These are phyloP conservation scores for Hafferia zeledoni DNA, from an alignment of 2,797 vertebrate genomes.

Conservation along the genomic window DNA sequence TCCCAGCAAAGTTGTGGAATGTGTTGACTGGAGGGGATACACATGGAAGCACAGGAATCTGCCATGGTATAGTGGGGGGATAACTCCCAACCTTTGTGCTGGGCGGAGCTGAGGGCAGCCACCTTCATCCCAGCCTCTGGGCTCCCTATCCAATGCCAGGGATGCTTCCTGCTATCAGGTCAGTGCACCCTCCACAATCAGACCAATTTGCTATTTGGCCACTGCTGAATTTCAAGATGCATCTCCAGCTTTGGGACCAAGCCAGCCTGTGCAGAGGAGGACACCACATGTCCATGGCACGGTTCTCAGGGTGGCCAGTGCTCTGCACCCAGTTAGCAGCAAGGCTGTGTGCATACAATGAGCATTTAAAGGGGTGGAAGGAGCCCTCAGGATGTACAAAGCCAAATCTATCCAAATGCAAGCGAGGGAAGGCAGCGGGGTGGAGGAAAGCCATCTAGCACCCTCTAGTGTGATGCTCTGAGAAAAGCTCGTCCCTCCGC, in stretches of 20 bases:
- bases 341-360: neutral
- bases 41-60: neutral
- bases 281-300: fast-evolving
- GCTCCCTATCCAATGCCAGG: neutral
- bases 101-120: fast-evolving
- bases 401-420: neutral
- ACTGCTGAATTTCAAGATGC: neutral
- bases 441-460: slow-evolving; percentile 57
- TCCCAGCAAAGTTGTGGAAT: neutral
- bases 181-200: neutral
- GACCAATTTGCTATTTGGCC: neutral
- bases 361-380: neutral
- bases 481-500: neutral
- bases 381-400: neutral
- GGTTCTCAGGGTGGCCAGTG: fast-evolving
- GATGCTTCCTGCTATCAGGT: neutral
- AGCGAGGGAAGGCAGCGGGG: neutral
- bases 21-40: neutral
- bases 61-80: fast-evolving
- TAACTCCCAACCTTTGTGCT: fast-evolving
- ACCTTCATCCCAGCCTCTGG: neutral
- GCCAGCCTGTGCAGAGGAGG: neutral
- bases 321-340: neutral
- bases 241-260: neutral
- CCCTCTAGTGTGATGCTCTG: slow-evolving; percentile 61